These are phyloP conservation scores for Oryzias javanicus DNA, from an alignment of 2,113 vertebrate species.

Conservation along the genomic window DNA sequence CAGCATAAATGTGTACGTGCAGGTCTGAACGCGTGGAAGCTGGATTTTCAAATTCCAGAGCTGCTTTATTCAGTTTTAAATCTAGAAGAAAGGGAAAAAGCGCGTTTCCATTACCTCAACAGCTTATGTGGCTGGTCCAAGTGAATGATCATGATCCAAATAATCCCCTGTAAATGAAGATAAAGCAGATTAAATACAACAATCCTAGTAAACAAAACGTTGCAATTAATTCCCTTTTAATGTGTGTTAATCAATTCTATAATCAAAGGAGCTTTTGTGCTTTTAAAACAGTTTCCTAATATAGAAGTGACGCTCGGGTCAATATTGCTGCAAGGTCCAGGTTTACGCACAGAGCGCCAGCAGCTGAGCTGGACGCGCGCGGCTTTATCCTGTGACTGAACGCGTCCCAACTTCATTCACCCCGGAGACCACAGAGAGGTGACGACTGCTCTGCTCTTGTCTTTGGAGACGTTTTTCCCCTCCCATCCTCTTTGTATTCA, in stretches of 20 bases:
- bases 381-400: conserved; percentile 52
- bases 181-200: background rate
- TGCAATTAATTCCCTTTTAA: no score
- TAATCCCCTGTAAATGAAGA: background rate
- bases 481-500: no score
- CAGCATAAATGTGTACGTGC: conserved; percentile 45
- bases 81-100: background rate
- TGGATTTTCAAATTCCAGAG: conserved; percentile 61
- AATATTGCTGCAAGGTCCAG: background rate
- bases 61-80: conserved; percentile 49
- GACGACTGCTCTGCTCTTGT: background rate
- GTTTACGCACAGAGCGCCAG: conserved; percentile 37
- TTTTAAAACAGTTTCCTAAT: no score
- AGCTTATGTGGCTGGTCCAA: conserved; percentile 3
- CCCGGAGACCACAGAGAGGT: conserved; percentile 37
- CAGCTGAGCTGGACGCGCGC: conserved; percentile 38
- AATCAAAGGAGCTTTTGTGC: no score
- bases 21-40: conserved; percentile 40
- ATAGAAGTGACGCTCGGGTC: background rate
- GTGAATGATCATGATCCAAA: background rate
- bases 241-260: no score
- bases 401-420: conserved; percentile 57
- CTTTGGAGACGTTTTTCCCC: background rate
- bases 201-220: no score
- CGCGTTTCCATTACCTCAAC: conserved; percentile 28